phyloP scores from a whole-genome alignment of 2,797 vertebrate genomes.

The Myotis myotis region DNA sequence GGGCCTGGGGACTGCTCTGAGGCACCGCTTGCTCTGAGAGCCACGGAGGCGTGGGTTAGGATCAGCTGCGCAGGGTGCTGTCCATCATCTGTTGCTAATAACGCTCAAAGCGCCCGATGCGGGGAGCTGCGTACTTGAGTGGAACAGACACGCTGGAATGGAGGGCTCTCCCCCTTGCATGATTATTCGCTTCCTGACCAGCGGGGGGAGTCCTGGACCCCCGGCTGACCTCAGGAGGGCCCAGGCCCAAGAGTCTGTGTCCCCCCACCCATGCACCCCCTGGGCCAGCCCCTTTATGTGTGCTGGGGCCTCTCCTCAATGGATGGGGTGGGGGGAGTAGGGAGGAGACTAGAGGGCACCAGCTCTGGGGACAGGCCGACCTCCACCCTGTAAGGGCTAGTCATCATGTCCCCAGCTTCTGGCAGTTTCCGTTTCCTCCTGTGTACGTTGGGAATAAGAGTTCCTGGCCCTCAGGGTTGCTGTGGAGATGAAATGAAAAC shows the following conservation, averaged over 20 bases:
- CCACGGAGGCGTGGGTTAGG: neutral
- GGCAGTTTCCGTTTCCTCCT: neutral
- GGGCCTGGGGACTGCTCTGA: neutral
- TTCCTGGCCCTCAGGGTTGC: neutral
- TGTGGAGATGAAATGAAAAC: neutral
- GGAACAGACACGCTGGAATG: neutral
- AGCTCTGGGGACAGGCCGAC: neutral
- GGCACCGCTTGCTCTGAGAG: neutral
- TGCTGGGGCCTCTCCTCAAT: neutral
- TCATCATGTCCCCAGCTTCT: neutral
- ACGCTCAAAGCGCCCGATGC: neutral
- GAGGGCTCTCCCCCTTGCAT: neutral
- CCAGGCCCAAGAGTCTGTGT: fast-evolving
- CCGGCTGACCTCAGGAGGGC: neutral
- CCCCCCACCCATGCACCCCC: neutral
- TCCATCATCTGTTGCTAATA: constrained; percentile 48
- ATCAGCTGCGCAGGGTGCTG: neutral
- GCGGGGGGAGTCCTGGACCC: neutral
- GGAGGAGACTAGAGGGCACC: neutral
- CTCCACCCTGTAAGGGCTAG: neutral
- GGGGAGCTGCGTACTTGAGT: neutral
- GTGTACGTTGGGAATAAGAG: neutral
- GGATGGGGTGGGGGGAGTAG: neutral
- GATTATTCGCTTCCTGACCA: neutral
- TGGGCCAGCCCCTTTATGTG: neutral